phyloP scores from a whole-genome alignment of 2,888 invertebrate species.

The Caenorhabditis sp. region DNA sequence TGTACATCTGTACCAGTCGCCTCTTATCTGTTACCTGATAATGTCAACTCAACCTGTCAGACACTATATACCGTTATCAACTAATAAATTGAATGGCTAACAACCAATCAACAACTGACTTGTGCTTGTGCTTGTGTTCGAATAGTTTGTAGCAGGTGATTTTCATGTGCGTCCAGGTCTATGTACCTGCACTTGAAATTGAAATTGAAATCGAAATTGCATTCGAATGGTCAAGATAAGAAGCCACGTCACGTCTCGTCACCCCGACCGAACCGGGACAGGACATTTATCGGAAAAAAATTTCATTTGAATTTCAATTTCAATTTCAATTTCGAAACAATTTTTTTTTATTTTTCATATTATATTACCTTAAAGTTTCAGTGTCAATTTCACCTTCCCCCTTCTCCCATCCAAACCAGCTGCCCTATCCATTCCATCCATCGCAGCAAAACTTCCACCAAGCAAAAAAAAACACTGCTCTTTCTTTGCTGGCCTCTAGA shows the following conservation, averaged over 20 bases:
- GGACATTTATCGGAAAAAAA: not conserved
- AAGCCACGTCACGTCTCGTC: constrained; percentile 2
- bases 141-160: constrained; percentile 15
- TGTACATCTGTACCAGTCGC: constrained; percentile 1
- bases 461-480: not conserved
- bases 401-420: not conserved
- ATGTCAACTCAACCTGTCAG: too few species aligned
- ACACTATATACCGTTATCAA: too few species aligned
- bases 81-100: too few species aligned
- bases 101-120: not conserved
- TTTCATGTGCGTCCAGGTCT: not conserved
- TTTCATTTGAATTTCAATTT: too few species aligned
- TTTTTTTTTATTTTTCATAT: too few species aligned
- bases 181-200: too few species aligned
- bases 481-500: not conserved
- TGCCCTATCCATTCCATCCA: not conserved
- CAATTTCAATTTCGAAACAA: too few species aligned
- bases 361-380: too few species aligned
- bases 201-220: not conserved
- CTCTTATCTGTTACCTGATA: not conserved
- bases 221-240: not conserved
- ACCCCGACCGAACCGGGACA: too few species aligned
- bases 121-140: not conserved
- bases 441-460: not conserved
- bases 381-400: not conserved